Evolutionary conservation across 2,888 invertebrate species (phyloP).

Genomic region (Lottia gigantea): DNA sequence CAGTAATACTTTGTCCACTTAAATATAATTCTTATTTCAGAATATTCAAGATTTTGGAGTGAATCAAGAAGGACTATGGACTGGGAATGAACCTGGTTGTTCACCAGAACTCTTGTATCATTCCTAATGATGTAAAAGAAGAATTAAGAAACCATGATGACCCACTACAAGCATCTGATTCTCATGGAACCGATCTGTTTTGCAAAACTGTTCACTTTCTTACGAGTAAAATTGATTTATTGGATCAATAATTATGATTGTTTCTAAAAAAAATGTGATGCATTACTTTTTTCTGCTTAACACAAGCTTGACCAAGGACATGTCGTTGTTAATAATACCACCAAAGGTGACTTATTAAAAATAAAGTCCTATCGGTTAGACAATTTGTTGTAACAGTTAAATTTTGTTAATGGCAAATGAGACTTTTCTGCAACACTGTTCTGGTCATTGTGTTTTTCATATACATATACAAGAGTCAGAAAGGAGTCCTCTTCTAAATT

Average conservation of each 20-base stretch:
- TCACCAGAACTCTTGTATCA: conserved; percentile 10
- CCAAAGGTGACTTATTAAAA: too few species aligned
- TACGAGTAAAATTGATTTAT: conserved; percentile 3
- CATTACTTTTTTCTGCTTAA: too few species aligned
- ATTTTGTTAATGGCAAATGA: too few species aligned
- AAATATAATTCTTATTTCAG: conserved; percentile 4
- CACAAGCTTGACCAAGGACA: too few species aligned
- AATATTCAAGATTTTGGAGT: conserved; percentile 9
- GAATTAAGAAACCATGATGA: conserved; percentile 9
- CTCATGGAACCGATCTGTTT: conserved; percentile 9
- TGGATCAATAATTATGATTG: conserved; percentile 9
- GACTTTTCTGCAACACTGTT: too few species aligned
- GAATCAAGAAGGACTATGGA: conserved; percentile 7
- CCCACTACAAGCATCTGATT: conserved; percentile 10
- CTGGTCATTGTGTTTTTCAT: too few species aligned
- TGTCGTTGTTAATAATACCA: too few species aligned
- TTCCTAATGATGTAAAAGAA: conserved; percentile 5
- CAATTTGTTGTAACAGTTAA: too few species aligned
- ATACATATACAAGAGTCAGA: too few species aligned
- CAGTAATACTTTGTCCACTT: neutral
- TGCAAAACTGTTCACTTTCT: conserved; percentile 6
- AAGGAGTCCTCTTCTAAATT: too few species aligned
- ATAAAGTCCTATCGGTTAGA: too few species aligned
- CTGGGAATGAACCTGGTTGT: conserved; percentile 8
- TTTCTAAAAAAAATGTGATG: too few species aligned